A percentile compares a stretch with the other conserved stretches of the same genome.
Conservation (phyloP, 2,888 invertebrate genomes). For the Octonoba sinensis region DNA sequence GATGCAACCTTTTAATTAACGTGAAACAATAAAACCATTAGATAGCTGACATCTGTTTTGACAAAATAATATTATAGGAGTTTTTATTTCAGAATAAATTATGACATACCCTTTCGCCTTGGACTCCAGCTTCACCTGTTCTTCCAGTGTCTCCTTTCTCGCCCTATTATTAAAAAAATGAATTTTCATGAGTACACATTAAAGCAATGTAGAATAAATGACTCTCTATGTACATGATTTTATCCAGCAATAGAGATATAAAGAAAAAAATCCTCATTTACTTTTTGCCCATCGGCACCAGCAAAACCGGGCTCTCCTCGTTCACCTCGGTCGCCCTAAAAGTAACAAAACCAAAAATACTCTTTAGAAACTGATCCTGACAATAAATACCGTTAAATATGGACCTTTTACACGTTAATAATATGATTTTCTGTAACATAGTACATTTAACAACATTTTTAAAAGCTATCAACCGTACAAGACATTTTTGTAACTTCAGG, state of each 20-base stretch:
- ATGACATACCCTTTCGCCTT: constrained; percentile 52
- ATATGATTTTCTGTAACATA: too few relatives aligned
- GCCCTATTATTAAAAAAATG: constrained; percentile 13
- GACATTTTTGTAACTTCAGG: too few relatives aligned
- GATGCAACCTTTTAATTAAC: too few relatives aligned
- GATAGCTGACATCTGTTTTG: too few relatives aligned
- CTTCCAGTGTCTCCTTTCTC: constrained; percentile 31
- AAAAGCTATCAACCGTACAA: too few relatives aligned
- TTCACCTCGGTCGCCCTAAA: constrained; percentile 59
- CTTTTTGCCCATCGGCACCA: constrained; percentile 48
- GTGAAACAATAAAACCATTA: too few relatives aligned
- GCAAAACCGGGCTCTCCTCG: constrained; percentile 48
- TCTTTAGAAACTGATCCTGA: too few relatives aligned
- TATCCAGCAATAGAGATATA: neutral
- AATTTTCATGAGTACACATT: constrained; percentile 3
- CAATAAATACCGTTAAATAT: too few relatives aligned
- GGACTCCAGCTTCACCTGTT: constrained; percentile 31
- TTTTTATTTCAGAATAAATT: too few relatives aligned
- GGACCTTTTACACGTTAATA: too few relatives aligned
- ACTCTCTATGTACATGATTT: neutral
- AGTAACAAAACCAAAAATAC: neutral
- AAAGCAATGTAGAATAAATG: neutral
- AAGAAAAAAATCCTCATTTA: constrained; percentile 4
- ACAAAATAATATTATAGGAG: too few relatives aligned
- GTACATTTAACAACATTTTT: too few relatives aligned